A percentile compares a stretch with the other conserved stretches of the same genome.
Conservation (phyloP, 1,140 invertebrate species). For the Drosophila guanche region DNA sequence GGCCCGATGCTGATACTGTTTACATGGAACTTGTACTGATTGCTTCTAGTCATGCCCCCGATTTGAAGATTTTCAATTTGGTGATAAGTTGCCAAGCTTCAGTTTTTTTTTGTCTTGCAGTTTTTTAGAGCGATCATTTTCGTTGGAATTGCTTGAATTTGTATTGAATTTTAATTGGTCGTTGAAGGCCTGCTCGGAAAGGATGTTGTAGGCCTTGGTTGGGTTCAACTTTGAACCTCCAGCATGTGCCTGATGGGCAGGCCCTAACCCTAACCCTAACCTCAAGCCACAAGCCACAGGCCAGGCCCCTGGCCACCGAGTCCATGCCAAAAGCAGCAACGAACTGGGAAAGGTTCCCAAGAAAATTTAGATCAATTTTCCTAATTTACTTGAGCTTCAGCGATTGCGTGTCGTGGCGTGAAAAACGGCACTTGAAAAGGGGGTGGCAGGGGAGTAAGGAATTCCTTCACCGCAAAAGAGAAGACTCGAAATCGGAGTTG, state of each 20-base stretch:
- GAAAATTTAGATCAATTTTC: slow-evolving; percentile 83
- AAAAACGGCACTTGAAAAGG: slow-evolving; percentile 74
- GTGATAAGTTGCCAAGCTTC: slow-evolving; percentile 44
- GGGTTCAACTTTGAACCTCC: neutral
- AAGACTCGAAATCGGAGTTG: slow-evolving; percentile 3
- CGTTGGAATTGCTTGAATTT: slow-evolving; percentile 73
- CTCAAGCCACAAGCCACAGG: too few species aligned
- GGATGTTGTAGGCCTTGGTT: neutral
- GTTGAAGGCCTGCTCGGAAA: slow-evolving; percentile 8
- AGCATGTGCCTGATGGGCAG: slow-evolving; percentile 18
- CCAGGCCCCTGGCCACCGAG: neutral
- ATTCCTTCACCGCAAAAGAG: slow-evolving; percentile 42
- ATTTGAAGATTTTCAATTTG: slow-evolving; percentile 73
- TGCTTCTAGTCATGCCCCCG: slow-evolving; percentile 83
- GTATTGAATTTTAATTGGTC: slow-evolving; percentile 80
- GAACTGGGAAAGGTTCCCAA: slow-evolving; percentile 74
- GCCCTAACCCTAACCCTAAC: neutral
- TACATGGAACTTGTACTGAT: slow-evolving; percentile 83
- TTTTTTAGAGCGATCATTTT: slow-evolving; percentile 38
- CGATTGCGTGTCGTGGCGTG: slow-evolving; percentile 81
- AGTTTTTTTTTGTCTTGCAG: too few species aligned
- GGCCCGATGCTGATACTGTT: slow-evolving; percentile 68
- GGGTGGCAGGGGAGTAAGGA: neutral
- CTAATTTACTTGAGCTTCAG: slow-evolving; percentile 77
- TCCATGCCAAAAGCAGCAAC: slow-evolving; percentile 10